Base-by-base conservation (phyloP, 2,113 vertebrate genomes). In the Macaca mulatta region DNA sequence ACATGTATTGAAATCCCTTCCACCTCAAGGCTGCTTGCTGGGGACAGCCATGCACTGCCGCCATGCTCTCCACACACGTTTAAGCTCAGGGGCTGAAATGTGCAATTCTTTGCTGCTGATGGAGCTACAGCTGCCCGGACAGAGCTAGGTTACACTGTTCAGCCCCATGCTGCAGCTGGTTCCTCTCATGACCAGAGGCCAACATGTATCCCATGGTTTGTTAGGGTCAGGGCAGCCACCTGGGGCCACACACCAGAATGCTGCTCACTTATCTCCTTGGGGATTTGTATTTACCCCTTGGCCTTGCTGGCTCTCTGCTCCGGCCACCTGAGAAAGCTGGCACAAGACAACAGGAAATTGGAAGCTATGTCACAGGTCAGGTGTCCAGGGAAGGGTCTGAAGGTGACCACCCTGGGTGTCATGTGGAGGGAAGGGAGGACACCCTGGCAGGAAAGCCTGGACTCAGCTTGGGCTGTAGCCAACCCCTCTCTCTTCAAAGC, bases 301-400 rank as follows among this genome's bases (percentile, higher is more conserved):
- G 48, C 64, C 75, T 96, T 35, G 74, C 59, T 86, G 85, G 45
- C 59, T 40, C 2, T 70, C 18, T 43, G 57, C 69, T 57, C 48
- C 61, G 20, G 83, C 82, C 94, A 95, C 72, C 52, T 96, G 84
- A 85, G 57, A 90, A 92, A 96, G 82, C 45, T 95, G 78, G 82
- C 59, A 30, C 6, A 18, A 81, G 85, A 64, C 8, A 50, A 75
- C 67, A 95, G 75, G 85, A 96, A 94, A 55, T 70, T 74, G 52
- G 45, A 86, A 78, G 35, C 55, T 38, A 23, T 74, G 85, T 75
- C 81, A 90, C 32, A 89, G 48, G 55, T 75, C 92, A 94, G 89
- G 40, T 82, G 8, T 85, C 45, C 40, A 17, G 77, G 91, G 72
- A 91, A 83, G 17, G 64, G 64, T 72, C 87, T 59, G 16, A 35